phyloP scores from a whole-genome alignment of 2,888 invertebrate genomes.

The Timema cristinae region DNA sequence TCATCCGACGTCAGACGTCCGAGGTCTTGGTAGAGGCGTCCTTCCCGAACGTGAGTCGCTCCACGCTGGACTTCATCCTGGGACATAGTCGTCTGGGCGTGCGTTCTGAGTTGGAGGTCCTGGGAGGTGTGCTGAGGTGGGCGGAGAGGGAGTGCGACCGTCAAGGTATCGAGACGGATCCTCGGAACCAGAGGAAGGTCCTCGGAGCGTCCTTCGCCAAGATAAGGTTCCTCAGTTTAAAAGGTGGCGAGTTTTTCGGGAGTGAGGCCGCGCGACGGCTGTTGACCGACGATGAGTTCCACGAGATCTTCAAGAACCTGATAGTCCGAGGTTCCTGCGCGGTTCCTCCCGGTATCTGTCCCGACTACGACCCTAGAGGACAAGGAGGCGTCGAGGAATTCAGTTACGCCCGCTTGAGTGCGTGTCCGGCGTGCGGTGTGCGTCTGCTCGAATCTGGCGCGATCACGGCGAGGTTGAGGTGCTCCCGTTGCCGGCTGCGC shows the following conservation, averaged over 20 bases:
- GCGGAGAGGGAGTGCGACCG: neutral
- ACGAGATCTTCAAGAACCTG: neutral
- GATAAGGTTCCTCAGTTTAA: neutral
- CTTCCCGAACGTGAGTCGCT: neutral
- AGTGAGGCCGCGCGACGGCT: neutral
- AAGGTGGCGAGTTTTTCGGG: neutral
- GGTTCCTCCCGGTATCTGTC: neutral
- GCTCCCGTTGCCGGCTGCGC: neutral
- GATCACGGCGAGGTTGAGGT: neutral
- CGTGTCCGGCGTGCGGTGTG: neutral
- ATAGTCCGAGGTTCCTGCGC: neutral
- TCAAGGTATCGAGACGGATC: neutral
- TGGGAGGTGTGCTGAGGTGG: neutral
- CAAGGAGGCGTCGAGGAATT: neutral
- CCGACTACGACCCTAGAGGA: neutral
- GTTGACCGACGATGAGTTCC: neutral
- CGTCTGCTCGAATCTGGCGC: neutral
- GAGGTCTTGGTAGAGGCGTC: neutral
- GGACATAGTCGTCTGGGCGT: neutral
- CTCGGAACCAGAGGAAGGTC: neutral
- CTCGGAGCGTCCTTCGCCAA: neutral
- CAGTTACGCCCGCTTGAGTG: neutral
- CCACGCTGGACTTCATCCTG: neutral
- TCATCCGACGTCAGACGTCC: neutral
- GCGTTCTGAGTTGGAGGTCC: neutral